Conservation (phyloP, 2,888 invertebrate genomes). For the Dryomyza anilis region DNA sequence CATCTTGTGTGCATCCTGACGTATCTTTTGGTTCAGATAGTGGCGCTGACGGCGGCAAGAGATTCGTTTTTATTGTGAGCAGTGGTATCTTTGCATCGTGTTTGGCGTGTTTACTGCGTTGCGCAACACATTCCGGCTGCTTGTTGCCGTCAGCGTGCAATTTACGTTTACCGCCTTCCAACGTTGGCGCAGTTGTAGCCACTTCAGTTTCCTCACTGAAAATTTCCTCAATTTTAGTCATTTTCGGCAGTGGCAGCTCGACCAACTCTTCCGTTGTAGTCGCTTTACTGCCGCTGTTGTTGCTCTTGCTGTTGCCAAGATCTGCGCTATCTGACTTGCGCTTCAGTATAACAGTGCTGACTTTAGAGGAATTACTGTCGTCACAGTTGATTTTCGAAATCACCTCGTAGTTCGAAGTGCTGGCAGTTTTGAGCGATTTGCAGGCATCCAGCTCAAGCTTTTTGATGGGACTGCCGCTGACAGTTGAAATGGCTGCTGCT, state of each 20-base stretch:
- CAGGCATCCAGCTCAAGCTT: not conserved
- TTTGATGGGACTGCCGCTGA: constrained; percentile 36
- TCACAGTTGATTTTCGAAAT: constrained; percentile 47
- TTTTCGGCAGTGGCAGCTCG: constrained; percentile 38
- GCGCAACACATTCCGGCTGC: too few species aligned
- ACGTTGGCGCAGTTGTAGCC: too few species aligned
- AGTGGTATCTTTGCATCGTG: constrained; percentile 3
- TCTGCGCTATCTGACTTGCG: constrained; percentile 47
- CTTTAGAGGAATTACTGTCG: constrained; percentile 45
- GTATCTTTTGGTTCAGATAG: not conserved
- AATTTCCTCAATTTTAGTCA: constrained; percentile 39
- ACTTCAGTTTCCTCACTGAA: not conserved
- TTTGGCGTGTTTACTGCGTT: constrained; percentile 10
- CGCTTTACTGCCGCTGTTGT: too few species aligned
- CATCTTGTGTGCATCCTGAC: constrained; percentile 35
- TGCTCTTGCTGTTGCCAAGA: constrained; percentile 22
- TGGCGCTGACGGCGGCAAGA: not conserved
- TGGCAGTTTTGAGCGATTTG: not conserved
- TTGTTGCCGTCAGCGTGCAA: constrained; percentile 30
- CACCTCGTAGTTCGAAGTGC: constrained; percentile 51
- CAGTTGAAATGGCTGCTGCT: not conserved
- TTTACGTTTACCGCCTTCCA: not conserved
- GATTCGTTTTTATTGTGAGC: constrained; percentile 19
- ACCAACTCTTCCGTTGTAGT: too few species aligned
- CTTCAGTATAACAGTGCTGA: constrained; percentile 57